These are phyloP conservation scores for Botia almorhae DNA, from an alignment of 2,797 vertebrate genomes.

Conservation along the genomic window DNA sequence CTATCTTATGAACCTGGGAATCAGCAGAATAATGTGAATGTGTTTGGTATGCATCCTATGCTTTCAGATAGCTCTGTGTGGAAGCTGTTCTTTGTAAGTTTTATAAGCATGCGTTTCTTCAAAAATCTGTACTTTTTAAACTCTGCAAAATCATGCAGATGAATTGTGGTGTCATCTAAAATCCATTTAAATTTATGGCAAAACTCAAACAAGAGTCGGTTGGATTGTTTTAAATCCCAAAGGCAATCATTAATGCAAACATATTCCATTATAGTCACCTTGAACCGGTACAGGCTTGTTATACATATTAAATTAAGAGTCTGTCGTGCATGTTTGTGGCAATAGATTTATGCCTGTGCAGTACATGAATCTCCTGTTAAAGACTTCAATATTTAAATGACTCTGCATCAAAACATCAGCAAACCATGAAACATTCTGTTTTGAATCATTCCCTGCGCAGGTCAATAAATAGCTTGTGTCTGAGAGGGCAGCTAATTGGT, in stretches of 20 bases:
- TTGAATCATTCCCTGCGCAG: not conserved
- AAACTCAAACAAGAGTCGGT: slow-evolving; percentile 55
- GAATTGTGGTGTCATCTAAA: slow-evolving; percentile 17
- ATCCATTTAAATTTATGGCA: slow-evolving; percentile 53
- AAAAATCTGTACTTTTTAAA: not conserved
- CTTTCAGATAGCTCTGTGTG: too few relatives aligned
- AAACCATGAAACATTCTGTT: slow-evolving; percentile 20
- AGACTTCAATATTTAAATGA: slow-evolving; percentile 8
- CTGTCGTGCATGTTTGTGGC: slow-evolving; percentile 43
- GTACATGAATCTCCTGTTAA: not conserved
- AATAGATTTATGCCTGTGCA: slow-evolving; percentile 8
- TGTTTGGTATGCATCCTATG: not conserved
- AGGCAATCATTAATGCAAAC: slow-evolving; percentile 60
- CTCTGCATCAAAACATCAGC: slow-evolving; percentile 13
- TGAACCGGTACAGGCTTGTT: slow-evolving; percentile 45
- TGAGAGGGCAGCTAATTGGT: not conserved
- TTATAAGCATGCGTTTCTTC: not conserved
- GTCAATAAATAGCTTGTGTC: slow-evolving; percentile 5
- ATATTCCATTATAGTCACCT: slow-evolving; percentile 59
- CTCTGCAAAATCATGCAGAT: slow-evolving; percentile 3
- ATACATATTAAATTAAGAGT: slow-evolving; percentile 52
- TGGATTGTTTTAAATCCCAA: slow-evolving; percentile 47
- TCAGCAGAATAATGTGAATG: not conserved
- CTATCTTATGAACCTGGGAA: not conserved
- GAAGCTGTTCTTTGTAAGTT: not conserved